Percentiles rank a stretch among this genome's conserved stretches.
phyloP scores from a whole-genome alignment of 2,888 invertebrate species.

The Antheraea yamamai region DNA sequence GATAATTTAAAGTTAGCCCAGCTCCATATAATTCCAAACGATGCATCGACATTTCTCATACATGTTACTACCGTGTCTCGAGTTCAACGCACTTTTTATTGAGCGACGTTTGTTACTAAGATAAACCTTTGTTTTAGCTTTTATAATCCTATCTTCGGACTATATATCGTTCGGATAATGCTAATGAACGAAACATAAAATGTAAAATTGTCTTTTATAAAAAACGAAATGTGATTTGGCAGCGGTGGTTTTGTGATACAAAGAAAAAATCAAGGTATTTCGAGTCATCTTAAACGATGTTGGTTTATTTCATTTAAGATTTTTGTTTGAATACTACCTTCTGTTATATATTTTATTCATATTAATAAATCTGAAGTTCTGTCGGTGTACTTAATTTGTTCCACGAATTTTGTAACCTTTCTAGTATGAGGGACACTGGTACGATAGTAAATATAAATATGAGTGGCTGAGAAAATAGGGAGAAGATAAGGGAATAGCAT shows the following conservation, averaged over 20 bases:
- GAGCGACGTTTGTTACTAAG: slow-evolving; percentile 76
- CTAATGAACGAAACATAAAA: slow-evolving; percentile 33
- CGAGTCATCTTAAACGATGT: background rate
- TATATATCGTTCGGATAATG: slow-evolving; percentile 49
- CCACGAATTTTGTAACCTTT: too few species aligned
- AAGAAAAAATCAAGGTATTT: background rate
- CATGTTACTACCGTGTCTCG: slow-evolving; percentile 70
- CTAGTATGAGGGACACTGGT: too few species aligned
- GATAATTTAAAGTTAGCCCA: slow-evolving; percentile 34
- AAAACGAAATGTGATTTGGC: slow-evolving; percentile 7
- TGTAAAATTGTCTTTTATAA: slow-evolving; percentile 8
- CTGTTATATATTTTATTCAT: background rate
- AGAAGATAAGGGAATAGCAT: too few species aligned
- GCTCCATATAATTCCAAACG: slow-evolving; percentile 44
- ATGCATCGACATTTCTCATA: slow-evolving; percentile 72
- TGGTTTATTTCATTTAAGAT: background rate
- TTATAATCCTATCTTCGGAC: slow-evolving; percentile 71
- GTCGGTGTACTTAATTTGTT: too few species aligned
- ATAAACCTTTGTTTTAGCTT: slow-evolving; percentile 77
- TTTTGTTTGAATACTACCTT: background rate
- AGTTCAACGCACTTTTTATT: slow-evolving; percentile 79
- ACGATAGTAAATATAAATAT: too few species aligned
- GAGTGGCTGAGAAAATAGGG: too few species aligned
- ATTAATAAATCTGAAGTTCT: too few species aligned
- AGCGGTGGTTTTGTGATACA: background rate